Percentiles rank a stretch among this genome's conserved stretches.
Evolutionary conservation across 35 echinoderm and acorn worm genomes (phyloP).

Genomic region (Heliocidaris tuberculata): DNA sequence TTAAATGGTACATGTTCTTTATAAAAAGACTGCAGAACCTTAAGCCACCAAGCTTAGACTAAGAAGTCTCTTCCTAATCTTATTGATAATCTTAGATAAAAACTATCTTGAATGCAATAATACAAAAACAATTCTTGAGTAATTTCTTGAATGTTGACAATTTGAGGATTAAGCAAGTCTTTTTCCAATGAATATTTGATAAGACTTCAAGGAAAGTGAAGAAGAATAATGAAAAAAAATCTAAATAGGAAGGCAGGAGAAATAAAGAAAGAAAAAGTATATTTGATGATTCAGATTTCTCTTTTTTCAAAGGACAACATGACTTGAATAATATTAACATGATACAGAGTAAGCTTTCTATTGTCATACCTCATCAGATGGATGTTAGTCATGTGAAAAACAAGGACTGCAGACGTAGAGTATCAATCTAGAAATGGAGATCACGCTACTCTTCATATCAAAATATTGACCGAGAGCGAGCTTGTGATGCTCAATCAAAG

Average conservation of each 20-base stretch:
- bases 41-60: background rate
- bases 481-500: constrained; percentile 10
- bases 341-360: background rate
- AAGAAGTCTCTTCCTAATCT: too few relatives aligned
- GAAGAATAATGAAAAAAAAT: too few relatives aligned
- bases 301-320: background rate
- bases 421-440: background rate
- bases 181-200: too few relatives aligned
- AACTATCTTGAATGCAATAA: background rate
- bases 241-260: background rate
- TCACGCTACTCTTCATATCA: constrained; percentile 16
- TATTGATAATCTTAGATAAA: background rate
- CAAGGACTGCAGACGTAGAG: background rate
- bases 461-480: background rate
- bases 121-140: background rate
- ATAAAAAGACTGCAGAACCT: background rate
- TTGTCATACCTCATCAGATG: background rate
- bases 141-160: too few relatives aligned
- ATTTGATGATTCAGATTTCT: background rate
- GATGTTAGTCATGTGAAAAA: background rate
- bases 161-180: too few relatives aligned
- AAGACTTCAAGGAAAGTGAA: too few relatives aligned
- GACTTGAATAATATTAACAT: background rate
- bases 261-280: background rate
- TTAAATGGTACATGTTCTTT: background rate